Evolutionary conservation across 2,113 vertebrate genomes (phyloP).

Genomic region (Bambusicola thoracicus): DNA sequence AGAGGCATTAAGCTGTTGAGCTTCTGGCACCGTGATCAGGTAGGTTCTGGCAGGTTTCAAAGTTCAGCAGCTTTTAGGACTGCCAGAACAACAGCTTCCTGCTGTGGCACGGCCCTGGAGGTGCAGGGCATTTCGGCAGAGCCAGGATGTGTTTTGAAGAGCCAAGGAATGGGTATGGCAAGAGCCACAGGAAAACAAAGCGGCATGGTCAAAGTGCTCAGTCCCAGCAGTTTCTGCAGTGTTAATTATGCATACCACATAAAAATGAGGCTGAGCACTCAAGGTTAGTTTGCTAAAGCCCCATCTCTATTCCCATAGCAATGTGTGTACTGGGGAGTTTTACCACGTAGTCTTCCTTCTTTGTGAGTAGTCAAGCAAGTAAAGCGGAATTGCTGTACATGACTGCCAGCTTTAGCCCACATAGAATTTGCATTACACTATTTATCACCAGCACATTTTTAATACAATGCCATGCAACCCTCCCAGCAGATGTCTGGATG

Average conservation of each 20-base stretch:
- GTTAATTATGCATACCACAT: constrained; percentile 31
- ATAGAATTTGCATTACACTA: neutral
- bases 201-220: neutral
- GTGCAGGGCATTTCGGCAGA: neutral
- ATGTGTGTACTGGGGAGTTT: neutral
- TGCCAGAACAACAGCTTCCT: neutral
- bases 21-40: neutral
- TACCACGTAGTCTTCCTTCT: neutral
- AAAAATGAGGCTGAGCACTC: constrained; percentile 11
- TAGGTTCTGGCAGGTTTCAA: constrained; percentile 39
- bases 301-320: neutral
- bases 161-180: fast-evolving
- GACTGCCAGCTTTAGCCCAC: neutral
- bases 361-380: neutral
- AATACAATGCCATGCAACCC: neutral
- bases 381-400: neutral
- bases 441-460: neutral
- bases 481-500: neutral
- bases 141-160: neutral
- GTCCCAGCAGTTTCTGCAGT: neutral
- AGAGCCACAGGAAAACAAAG: fast-evolving
- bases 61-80: constrained; percentile 54
- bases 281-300: neutral
- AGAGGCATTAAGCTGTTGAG: constrained; percentile 36
- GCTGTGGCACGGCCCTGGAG: neutral